Evolutionary conservation across 2,888 invertebrate species (phyloP).

Genomic region (Myopa tessellatipennis): DNA sequence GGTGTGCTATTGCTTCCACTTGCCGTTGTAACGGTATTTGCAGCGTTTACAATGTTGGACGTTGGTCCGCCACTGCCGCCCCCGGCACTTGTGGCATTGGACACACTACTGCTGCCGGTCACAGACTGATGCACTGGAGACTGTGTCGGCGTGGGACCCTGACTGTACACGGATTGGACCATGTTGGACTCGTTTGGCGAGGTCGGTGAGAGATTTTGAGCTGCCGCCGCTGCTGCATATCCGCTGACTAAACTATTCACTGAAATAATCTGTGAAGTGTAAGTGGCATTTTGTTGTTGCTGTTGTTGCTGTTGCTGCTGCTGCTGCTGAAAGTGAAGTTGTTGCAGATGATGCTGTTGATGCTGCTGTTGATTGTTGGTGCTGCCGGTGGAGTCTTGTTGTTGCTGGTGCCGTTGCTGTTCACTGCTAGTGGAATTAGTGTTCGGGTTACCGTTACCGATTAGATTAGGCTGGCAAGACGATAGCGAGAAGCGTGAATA

Average conservation of each 20-base stretch:
- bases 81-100: conserved; percentile 46
- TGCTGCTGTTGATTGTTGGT: conserved; percentile 53
- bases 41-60: conserved; percentile 42
- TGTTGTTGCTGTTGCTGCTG: conserved; percentile 56
- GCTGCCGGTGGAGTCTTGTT: conserved; percentile 46
- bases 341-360: conserved; percentile 57
- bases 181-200: conserved; percentile 72
- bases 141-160: conserved; percentile 68
- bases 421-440: conserved; percentile 57
- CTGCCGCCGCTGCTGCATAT: conserved; percentile 63
- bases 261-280: conserved; percentile 67
- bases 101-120: conserved; percentile 61
- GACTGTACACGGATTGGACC: conserved; percentile 70
- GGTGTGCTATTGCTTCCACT: conserved; percentile 41
- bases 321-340: conserved; percentile 59
- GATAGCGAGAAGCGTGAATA: conserved; percentile 80
- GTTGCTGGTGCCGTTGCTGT: conserved; percentile 51
- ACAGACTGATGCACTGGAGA: conserved; percentile 65
- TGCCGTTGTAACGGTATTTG: conserved; percentile 46
- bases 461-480: conserved; percentile 73
- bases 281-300: conserved; percentile 55
- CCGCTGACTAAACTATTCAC: conserved; percentile 70
- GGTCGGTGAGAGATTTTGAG: conserved; percentile 71
- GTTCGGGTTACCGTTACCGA: conserved; percentile 68
- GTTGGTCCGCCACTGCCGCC: conserved; percentile 41